Evolutionary conservation across 2,888 invertebrate genomes (phyloP), one percentile per base, ranked within the genome.

Genomic region (Thereva unica): DNA sequence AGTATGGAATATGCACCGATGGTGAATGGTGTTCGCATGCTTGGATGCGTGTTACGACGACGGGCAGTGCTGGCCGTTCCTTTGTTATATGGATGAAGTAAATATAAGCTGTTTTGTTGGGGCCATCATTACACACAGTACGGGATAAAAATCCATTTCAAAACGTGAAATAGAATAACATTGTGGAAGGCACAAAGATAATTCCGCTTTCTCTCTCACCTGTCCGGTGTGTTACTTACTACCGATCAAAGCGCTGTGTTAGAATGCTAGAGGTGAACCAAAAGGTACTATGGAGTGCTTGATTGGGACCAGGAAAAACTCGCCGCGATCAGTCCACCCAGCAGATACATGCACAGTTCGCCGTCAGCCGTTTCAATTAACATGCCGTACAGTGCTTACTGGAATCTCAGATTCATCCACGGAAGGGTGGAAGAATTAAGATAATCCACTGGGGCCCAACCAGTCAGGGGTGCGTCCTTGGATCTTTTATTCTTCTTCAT

Each of bases 231-330:
- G 40, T 45, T 40, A 55, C 38, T 38, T n/a, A n/a, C 4, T 41
- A 54, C 41, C 42, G 10, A 57, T 57, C 54, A 23, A 45, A 45
- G 64, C 23, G 64, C 45, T 12, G 8, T 23, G 45, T 54, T 64
- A 64, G 64, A 64, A 64, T 64, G 64, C 54, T 64, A 64, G 55
- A 55, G 38, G 52, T 64, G 64, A 64, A 64, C 54, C 47, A 45
- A 54, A 64, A 55, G 64, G 45, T 55, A 37, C 53, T 53, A 42
- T 4, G 53, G 64, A 54, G 54, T 54, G 64, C 64, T 64, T 64
- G 47, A 47, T 53, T 64, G 54, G 54, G 45, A 64, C 34, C 42
- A 64, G 55, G 55, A 64, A 64, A 55, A 64, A 64, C 54, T 45
- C 54, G 55, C 55, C 37, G 47, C 40, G 64, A 54, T 64, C 64